Percentiles rank a stretch among this genome's conserved stretches.
These are phyloP conservation scores for Dione vanillae DNA, from an alignment of 2,888 invertebrate species.

Conservation along the genomic window DNA sequence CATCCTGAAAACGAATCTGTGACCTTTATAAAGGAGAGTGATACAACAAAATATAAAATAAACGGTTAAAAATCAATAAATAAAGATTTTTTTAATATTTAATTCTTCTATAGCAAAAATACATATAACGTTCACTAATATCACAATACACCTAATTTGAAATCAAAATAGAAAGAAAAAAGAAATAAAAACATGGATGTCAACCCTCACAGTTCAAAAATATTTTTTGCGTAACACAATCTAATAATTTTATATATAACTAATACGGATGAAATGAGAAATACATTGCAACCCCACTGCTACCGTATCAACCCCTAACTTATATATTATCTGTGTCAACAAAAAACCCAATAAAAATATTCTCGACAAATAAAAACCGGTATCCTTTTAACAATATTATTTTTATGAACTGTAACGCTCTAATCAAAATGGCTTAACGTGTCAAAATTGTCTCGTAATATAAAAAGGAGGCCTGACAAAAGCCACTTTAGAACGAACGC, in stretches of 20 bases:
- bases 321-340: conserved; percentile 75
- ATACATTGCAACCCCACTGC: conserved; percentile 26
- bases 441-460: conserved; percentile 43
- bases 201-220: not conserved
- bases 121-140: too few species aligned
- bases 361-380: conserved; percentile 61
- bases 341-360: conserved; percentile 69
- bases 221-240: conserved; percentile 9
- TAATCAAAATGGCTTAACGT: conserved; percentile 63
- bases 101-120: too few species aligned
- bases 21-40: too few species aligned
- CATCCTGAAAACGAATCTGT: too few species aligned
- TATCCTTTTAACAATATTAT: conserved; percentile 69
- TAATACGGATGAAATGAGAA: conserved; percentile 3
- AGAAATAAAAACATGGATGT: conserved; percentile 14
- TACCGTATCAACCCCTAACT: conserved; percentile 51
- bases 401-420: conserved; percentile 75
- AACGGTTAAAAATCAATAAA: too few species aligned
- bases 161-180: not conserved
- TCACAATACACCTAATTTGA: too few species aligned
- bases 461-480: conserved; percentile 65
- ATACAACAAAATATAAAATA: too few species aligned
- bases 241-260: conserved; percentile 5
- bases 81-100: too few species aligned
- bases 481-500: conserved; percentile 66